Evolutionary conservation across 2,113 vertebrate species (phyloP).

Genomic region (Phocoena sinus): DNA sequence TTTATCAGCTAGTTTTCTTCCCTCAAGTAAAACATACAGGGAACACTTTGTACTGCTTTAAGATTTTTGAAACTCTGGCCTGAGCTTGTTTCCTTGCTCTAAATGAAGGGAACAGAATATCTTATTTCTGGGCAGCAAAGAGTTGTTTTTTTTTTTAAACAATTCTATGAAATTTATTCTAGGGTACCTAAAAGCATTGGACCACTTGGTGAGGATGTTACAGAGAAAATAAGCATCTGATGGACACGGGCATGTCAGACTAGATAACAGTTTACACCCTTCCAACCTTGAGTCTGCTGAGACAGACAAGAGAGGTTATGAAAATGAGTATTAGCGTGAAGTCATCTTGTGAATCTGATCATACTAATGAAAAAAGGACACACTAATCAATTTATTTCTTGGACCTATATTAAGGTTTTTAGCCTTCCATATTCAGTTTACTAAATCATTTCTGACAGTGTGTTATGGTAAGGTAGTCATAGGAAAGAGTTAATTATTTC

Average conservation of each 20-base stretch:
- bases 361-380: constrained; percentile 37
- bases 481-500: constrained; percentile 64
- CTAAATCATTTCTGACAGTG: constrained; percentile 57
- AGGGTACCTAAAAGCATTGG: background rate
- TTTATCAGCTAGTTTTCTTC: background rate
- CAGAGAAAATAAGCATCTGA: background rate
- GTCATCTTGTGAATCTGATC: constrained; percentile 1
- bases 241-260: background rate
- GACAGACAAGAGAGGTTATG: background rate
- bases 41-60: background rate
- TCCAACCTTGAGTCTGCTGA: background rate
- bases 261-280: background rate
- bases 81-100: background rate
- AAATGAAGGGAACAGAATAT: background rate
- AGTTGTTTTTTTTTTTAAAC: background rate
- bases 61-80: background rate
- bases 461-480: background rate
- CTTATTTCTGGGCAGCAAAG: background rate
- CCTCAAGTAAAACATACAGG: background rate
- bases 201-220: background rate
- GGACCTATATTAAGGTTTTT: constrained; percentile 3
- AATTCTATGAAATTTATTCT: background rate
- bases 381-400: constrained; percentile 50
- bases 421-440: constrained; percentile 19
- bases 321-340: constrained; percentile 37